Percentiles rank a stretch among this genome's conserved stretches.
phyloP scores from a whole-genome alignment of 2,888 invertebrate genomes.

The Lithophane leautieri region DNA sequence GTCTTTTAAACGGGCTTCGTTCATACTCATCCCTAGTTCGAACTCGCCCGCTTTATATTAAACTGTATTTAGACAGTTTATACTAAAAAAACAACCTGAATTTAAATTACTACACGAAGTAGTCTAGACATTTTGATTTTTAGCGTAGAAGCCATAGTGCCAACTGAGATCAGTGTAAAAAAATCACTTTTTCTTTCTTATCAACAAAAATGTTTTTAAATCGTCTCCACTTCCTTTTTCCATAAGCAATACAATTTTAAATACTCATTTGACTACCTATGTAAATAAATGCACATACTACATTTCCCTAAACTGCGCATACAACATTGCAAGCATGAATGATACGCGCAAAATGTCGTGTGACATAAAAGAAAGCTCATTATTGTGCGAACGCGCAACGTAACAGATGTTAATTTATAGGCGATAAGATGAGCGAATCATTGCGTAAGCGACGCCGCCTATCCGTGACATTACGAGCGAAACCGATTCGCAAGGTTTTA shows the following conservation, averaged over 20 bases:
- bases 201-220: not conserved
- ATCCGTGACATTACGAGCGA: conserved; percentile 40
- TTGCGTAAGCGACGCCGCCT: conserved; percentile 52
- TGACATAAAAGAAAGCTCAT: conserved; percentile 61
- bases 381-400: conserved; percentile 44
- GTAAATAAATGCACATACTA: not conserved
- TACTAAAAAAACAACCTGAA: not conserved
- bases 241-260: not conserved
- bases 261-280: not conserved
- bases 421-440: conserved; percentile 56
- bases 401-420: conserved; percentile 64
- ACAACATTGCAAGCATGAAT: conserved; percentile 28
- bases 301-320: conserved; percentile 6
- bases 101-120: not conserved
- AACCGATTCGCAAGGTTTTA: conserved; percentile 45
- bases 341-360: conserved; percentile 27
- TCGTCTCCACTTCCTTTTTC: not conserved
- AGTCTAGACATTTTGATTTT: not conserved
- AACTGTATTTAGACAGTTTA: not conserved
- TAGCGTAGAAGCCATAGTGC: no score
- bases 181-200: not conserved
- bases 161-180: not conserved
- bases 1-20: not conserved
- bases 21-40: no score
- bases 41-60: not conserved